Base-by-base conservation (phyloP, 2,797 vertebrate genomes). In the Mormyrops boulengeri region DNA sequence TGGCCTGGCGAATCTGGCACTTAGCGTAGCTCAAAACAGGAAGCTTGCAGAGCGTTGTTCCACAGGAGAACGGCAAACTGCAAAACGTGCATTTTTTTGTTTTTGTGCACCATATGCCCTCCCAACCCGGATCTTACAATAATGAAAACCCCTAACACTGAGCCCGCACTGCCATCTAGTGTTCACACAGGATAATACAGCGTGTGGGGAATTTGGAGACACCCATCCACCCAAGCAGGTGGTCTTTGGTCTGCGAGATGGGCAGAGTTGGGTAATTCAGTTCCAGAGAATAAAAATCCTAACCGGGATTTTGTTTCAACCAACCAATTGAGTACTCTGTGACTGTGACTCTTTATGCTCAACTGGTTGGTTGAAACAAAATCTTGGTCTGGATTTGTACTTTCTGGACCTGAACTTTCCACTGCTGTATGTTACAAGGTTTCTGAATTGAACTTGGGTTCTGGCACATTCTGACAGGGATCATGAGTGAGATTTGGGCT, bases 1-100 rank as follows among this genome's bases (percentile, higher is more conserved):
- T 85, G 88, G 88, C 52, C 50, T 88, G 69, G 49, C 87, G 2
- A 60, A 60, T 66, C 49, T 88, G 88, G 66, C 88, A 26, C 80
- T 85, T 19, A 44, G 34, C n/a, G 41, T 38, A 30, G 50, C 14
- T 38, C 38, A 55, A 53, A 55, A 69, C 26, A 82, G 49, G 30
- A 80, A 80, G 88, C 66, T 22, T 88, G n/a, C 69, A 38, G 50
- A n/a, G 88, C 17, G 26, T 49, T 52, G 41, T 73, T 49, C 52
- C 26, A 22, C 73, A 62, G 77, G 77, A 80, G n/a, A 55, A 89
- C 88, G 53, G 30, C 12, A 57, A 89, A 60, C 26, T 84, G 88
- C 88, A 47, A 62, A 41, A 60, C 55, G 80, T 49, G 82, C 82
- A 38, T 49, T 85, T 85, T 50, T 57, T 57, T 57, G n/a, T 49